Evolutionary conservation across 2,113 vertebrate genomes (phyloP).

Genomic region (Gila orcuttii): DNA sequence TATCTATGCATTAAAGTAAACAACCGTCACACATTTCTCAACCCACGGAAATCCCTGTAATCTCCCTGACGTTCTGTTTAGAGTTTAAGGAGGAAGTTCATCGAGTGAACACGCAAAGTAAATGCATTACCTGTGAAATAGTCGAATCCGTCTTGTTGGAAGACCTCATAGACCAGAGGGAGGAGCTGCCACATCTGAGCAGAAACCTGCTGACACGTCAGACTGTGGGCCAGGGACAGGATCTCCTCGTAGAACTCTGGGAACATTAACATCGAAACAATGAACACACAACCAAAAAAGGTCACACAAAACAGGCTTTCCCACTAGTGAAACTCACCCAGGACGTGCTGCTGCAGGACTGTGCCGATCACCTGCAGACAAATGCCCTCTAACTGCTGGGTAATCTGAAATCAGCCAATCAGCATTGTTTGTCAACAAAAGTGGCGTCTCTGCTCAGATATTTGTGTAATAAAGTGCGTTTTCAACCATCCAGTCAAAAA

Average conservation of each 20-base stretch:
- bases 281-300: background rate
- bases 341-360: conserved; percentile 96
- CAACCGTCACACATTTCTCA: background rate
- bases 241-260: conserved; percentile 99
- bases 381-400: conserved; percentile 97
- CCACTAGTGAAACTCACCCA: conserved; percentile 78
- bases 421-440: background rate
- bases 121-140: conserved; percentile 80
- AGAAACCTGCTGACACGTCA: conserved; percentile 98
- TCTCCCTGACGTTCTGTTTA: background rate
- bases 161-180: conserved; percentile 95
- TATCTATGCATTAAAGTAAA: background rate
- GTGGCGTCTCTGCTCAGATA: background rate
- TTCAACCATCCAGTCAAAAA: too few relatives aligned
- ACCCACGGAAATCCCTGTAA: background rate
- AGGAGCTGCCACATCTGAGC: conserved; percentile 99
- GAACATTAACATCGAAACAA: conserved; percentile 45
- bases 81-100: background rate
- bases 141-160: conserved; percentile 98
- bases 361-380: conserved; percentile 98
- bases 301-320: background rate
- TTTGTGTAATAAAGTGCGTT: background rate
- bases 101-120: background rate
- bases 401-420: conserved; percentile 81
- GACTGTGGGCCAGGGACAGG: conserved; percentile 95